Evolutionary conservation across 1,140 invertebrate genomes (phyloP), one percentile per base, ranked within the genome.

Genomic region (Papilio aristodemus): DNA sequence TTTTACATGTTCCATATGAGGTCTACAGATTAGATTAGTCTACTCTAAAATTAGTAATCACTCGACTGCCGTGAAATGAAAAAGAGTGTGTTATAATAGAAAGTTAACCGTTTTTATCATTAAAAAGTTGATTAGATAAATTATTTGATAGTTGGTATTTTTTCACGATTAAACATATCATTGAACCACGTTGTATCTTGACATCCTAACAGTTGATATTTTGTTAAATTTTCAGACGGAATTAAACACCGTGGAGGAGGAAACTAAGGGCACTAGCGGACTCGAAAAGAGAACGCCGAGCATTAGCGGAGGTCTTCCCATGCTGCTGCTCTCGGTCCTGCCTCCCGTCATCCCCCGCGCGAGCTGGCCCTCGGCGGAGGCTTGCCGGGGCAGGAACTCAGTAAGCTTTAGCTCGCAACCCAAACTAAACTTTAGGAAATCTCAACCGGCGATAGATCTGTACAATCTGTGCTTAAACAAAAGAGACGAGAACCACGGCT

Each of bases 281-380:
- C 68, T 73, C 17, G 84, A 87, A 14, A 78, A 80, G 66, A 88
- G 94, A 13, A 94, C 95, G 57, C 93, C 94, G 0, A 95, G 94
- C 72, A 93, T 95, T 32, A 93, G 93, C 43, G 94, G 94, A 13
- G 95, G 94, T 37, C 84, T 95, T 57, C 95, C 95, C 2, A 92
- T 95, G 79, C 86, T 96, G 13, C 85, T 95, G 64, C 92, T 96
- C 8, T 95, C 94, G 27, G 95, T 95, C 14, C 87, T 95, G 14
- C 95, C 95, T 0, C 94, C 95, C 19, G 95, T 95, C 32, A 95
- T 95, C 66, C 95, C 95, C 0, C 88, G 95, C 66, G 95, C 95
- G 5, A 95, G 94, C 80, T 95, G 95, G 95, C 95, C 95, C n/a
- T 95, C 94, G 10, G 93, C 94, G 0, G 93, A 95, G 79, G 91